Conservation (phyloP, 2,113 vertebrate genomes). For the Thomomys bottae region DNA sequence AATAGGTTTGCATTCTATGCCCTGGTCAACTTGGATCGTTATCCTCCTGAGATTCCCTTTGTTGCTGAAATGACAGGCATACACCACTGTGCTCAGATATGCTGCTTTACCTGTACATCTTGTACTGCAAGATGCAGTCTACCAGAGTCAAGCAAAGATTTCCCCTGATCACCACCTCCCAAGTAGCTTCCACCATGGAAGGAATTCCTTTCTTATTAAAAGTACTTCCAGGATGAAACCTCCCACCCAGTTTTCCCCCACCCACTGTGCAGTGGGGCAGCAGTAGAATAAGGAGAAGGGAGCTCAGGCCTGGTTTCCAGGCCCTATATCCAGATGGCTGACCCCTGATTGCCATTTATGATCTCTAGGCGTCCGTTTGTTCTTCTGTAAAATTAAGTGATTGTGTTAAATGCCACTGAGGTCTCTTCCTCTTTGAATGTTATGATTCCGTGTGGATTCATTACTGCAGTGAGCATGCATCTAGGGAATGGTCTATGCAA, state of each 20-base stretch:
- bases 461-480: constrained; percentile 20
- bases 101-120: too few relatives aligned
- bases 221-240: not conserved
- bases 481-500: not conserved
- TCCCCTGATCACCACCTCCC: too few relatives aligned
- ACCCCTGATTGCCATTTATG: constrained; percentile 1
- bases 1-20: too few relatives aligned
- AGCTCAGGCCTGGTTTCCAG: not conserved
- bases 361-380: constrained; percentile 33
- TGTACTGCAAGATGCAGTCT: too few relatives aligned
- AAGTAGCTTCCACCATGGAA: too few relatives aligned
- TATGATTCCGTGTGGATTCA: constrained; percentile 24
- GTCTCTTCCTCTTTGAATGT: not conserved
- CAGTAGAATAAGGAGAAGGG: not conserved
- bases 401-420: not conserved
- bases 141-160: too few relatives aligned
- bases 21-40: too few relatives aligned
- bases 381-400: constrained; percentile 47
- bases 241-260: not conserved
- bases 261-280: not conserved
- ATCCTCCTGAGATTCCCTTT: too few relatives aligned
- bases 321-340: constrained; percentile 46
- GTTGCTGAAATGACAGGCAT: too few relatives aligned
- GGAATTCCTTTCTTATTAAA: not conserved
- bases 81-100: too few relatives aligned